These are phyloP conservation scores for Ceratotherium simum DNA, from an alignment of 2,113 vertebrate genomes.

Conservation along the genomic window DNA sequence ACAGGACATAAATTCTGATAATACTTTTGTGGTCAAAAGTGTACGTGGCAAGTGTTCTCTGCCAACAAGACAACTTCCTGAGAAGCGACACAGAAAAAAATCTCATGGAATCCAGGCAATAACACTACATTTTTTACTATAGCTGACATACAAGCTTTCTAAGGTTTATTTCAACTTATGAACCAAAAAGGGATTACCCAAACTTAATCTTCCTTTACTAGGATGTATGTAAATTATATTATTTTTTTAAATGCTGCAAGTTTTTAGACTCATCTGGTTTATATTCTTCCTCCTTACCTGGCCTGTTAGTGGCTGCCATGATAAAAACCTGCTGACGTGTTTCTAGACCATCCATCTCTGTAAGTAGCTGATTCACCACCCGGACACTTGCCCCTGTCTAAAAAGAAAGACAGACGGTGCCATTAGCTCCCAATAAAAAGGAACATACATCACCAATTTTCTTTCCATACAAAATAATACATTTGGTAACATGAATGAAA, in stretches of 20 bases:
- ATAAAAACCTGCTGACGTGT: slow-evolving; percentile 95
- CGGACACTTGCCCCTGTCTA: slow-evolving; percentile 95
- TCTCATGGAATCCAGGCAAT: not conserved
- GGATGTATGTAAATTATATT: not conserved
- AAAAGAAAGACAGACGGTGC: not conserved
- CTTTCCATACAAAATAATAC: not conserved
- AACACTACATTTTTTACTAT: not conserved
- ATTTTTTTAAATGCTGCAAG: not conserved
- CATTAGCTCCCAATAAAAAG: not conserved
- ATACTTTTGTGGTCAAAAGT: not conserved
- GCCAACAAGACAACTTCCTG: not conserved
- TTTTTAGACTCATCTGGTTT: not conserved
- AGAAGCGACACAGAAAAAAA: not conserved
- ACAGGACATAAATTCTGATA: not conserved
- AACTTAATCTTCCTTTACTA: not conserved
- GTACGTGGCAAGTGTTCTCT: not conserved
- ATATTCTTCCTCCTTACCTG: slow-evolving; percentile 88
- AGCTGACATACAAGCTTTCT: not conserved
- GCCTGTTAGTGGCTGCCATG: slow-evolving; percentile 98
- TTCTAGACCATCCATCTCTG: slow-evolving; percentile 98
- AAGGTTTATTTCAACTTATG: slow-evolving; percentile 42
- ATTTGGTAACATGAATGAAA: not conserved
- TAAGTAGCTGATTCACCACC: slow-evolving; percentile 98
- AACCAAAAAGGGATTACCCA: not conserved
- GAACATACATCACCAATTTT: not conserved